A percentile compares a stretch with the other conserved stretches of the same genome.
Conservation (phyloP, 2,797 vertebrate species). For the Falco columbarius region DNA sequence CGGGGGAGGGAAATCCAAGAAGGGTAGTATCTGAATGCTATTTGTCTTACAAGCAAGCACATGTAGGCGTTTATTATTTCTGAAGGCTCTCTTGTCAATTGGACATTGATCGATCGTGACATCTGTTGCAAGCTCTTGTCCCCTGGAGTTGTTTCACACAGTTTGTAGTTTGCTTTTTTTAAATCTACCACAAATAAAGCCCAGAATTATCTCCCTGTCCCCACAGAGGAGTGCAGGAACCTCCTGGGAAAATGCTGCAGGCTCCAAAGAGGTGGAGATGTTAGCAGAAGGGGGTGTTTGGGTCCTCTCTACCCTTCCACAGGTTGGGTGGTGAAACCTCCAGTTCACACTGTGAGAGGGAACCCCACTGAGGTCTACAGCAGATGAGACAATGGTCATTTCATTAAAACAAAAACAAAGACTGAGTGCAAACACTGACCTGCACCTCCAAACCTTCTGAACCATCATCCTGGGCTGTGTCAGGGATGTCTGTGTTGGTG, state of each 20-base stretch:
- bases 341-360: neutral
- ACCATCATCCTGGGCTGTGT: neutral
- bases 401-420: neutral
- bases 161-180: slow-evolving; percentile 39
- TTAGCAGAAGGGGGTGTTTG: neutral
- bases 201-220: neutral
- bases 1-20: neutral
- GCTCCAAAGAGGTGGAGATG: neutral
- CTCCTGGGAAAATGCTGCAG: neutral
- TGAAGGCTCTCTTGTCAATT: slow-evolving; percentile 7
- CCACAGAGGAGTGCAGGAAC: neutral
- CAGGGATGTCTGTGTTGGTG: neutral
- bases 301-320: neutral
- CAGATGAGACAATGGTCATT: neutral
- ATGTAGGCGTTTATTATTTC: slow-evolving; percentile 22
- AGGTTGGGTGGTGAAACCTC: neutral
- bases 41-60: slow-evolving; percentile 10
- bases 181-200: neutral
- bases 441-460: neutral
- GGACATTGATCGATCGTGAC: neutral
- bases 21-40: slow-evolving; percentile 20
- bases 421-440: neutral
- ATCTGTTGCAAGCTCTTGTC: slow-evolving; percentile 43
- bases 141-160: neutral
- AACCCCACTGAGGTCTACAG: neutral